phyloP scores from a whole-genome alignment of 2,888 invertebrate genomes.

The Sympetrum striolatum region DNA sequence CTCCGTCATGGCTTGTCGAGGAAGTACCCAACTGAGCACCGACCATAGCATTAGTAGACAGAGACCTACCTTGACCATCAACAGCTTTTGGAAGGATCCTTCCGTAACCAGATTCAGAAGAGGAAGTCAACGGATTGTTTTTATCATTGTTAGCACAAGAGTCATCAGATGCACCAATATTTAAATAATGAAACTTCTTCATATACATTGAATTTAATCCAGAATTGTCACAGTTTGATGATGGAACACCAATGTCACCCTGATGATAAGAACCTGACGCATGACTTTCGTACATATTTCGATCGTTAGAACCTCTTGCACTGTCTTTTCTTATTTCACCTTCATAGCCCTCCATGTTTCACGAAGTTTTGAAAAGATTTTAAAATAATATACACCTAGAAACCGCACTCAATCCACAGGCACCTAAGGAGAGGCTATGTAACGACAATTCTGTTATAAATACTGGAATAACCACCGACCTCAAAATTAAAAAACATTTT shows the following conservation, averaged over 20 bases:
- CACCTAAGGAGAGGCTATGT: neutral
- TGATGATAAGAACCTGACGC: neutral
- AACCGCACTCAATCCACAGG: neutral
- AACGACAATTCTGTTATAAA: neutral
- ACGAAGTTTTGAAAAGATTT: neutral
- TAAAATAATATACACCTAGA: neutral
- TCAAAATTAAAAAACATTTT: neutral
- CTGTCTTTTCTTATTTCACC: conserved; percentile 25
- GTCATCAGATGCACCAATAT: neutral
- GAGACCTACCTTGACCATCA: conserved; percentile 48
- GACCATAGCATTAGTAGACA: conserved; percentile 49
- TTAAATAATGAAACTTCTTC: neutral
- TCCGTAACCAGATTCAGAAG: conserved; percentile 53
- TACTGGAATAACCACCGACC: neutral
- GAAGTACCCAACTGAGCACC: conserved; percentile 44
- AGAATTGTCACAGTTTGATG: conserved; percentile 10
- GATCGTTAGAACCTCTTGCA: neutral
- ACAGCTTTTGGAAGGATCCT: conserved; percentile 58
- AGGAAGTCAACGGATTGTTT: neutral
- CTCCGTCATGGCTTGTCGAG: conserved; percentile 39
- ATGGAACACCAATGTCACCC: neutral
- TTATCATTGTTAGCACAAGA: neutral
- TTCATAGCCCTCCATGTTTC: conserved; percentile 9
- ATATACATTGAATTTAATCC: conserved; percentile 3
- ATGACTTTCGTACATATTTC: conserved; percentile 11